These are phyloP conservation scores for Polyommatus iphigenia DNA, from an alignment of 2,888 invertebrate species.

Conservation along the genomic window DNA sequence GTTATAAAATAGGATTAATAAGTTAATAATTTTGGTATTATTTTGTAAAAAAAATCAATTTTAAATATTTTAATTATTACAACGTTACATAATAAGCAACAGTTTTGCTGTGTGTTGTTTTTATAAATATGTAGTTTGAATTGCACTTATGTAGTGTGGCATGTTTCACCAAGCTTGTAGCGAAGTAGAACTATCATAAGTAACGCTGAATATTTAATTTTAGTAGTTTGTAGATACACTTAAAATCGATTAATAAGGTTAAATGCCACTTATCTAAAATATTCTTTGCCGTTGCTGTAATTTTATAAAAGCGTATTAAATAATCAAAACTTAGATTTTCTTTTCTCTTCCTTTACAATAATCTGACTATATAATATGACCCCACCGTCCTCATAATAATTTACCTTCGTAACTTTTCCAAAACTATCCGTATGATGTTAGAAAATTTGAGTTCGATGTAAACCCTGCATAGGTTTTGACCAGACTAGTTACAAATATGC, in stretches of 20 bases:
- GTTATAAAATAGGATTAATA: too few relatives aligned
- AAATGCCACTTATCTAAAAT: not conserved
- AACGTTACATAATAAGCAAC: not conserved
- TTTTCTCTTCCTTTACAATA: not conserved
- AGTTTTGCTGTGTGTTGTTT: constrained; percentile 1
- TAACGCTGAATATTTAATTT: not conserved
- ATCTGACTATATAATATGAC: too few relatives aligned
- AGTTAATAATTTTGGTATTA: too few relatives aligned
- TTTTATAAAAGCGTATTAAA: not conserved
- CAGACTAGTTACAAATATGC: too few relatives aligned
- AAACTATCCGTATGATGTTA: too few relatives aligned
- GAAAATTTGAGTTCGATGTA: too few relatives aligned
- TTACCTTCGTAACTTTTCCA: too few relatives aligned
- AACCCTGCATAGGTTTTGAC: too few relatives aligned
- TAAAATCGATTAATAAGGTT: not conserved
- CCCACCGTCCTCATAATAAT: too few relatives aligned
- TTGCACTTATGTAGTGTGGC: constrained; percentile 25
- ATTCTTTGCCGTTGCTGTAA: not conserved
- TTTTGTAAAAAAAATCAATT: too few relatives aligned
- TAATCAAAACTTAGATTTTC: not conserved
- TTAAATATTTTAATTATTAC: too few relatives aligned
- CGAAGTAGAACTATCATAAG: not conserved
- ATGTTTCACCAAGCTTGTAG: constrained; percentile 30
- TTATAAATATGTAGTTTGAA: constrained; percentile 17
- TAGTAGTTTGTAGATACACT: constrained; percentile 16